Evolutionary conservation across 1,140 invertebrate genomes (phyloP).

Genomic region (Leucophenga varia): DNA sequence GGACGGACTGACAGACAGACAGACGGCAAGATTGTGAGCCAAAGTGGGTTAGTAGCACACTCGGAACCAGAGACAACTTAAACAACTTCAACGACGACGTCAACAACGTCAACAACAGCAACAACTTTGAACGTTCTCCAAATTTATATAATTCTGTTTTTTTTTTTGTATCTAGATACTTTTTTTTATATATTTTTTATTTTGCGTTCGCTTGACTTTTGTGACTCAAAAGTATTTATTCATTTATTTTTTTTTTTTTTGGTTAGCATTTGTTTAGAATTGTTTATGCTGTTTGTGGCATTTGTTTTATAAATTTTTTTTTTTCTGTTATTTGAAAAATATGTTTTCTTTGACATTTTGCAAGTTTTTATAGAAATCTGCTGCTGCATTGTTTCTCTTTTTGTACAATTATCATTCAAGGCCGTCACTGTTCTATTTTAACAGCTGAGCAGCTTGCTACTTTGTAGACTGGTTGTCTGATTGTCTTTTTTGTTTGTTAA

Average conservation of each 20-base stretch:
- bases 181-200: constrained; percentile 29
- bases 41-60: constrained; percentile 49
- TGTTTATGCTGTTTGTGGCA: constrained; percentile 4
- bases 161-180: constrained; percentile 16
- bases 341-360: too few species aligned
- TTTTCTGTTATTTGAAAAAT: constrained; percentile 11
- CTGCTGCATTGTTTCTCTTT: constrained; percentile 2
- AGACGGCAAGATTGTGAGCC: constrained; percentile 30
- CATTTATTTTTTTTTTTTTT: constrained; percentile 3
- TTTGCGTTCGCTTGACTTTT: constrained; percentile 25
- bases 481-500: constrained; percentile 1
- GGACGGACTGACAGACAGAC: constrained; percentile 4
- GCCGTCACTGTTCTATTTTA: too few species aligned
- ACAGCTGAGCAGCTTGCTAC: too few species aligned
- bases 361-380: too few species aligned
- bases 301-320: not conserved
- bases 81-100: constrained; percentile 18
- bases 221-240: too few species aligned
- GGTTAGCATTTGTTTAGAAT: constrained; percentile 3
- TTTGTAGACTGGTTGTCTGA: constrained; percentile 1
- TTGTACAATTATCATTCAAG: constrained; percentile 1
- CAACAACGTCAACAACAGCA: not conserved
- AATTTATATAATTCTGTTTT: constrained; percentile 41
- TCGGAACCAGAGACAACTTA: constrained; percentile 27
- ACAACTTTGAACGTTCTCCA: constrained; percentile 14